Evolutionary conservation across 2,797 vertebrate genomes (phyloP).

Genomic region (Leptodactylus fallax): DNA sequence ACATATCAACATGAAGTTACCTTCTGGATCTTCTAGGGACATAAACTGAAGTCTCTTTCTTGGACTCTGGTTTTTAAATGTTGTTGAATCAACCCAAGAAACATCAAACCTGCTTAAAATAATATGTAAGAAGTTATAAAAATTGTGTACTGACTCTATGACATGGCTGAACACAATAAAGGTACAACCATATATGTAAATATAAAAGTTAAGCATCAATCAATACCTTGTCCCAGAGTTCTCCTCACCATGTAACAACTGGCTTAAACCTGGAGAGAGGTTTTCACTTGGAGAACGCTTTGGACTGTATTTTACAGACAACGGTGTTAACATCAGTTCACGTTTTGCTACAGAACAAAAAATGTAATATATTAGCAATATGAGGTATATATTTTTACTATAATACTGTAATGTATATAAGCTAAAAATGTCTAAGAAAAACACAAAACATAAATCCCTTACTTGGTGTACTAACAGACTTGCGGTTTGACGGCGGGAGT

Average conservation of each 20-base stretch:
- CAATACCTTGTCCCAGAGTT: conserved; percentile 73
- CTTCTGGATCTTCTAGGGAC: conserved; percentile 77
- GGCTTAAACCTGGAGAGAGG: conserved; percentile 90
- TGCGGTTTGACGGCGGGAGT: conserved; percentile 86
- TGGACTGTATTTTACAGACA: conserved; percentile 90
- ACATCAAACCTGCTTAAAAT: conserved; percentile 79
- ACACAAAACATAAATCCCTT: conserved; percentile 62
- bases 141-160: neutral
- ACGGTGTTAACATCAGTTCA: conserved; percentile 85
- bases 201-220: neutral
- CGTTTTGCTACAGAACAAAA: conserved; percentile 81
- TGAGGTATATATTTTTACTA: no score
- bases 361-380: neutral
- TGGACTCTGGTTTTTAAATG: conserved; percentile 73
- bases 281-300: conserved; percentile 95
- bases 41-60: conserved; percentile 87
- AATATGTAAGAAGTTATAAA: neutral
- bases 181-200: neutral
- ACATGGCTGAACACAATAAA: no score
- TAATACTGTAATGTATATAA: no score
- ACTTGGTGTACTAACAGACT: conserved; percentile 82
- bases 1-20: conserved; percentile 72
- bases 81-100: conserved; percentile 77
- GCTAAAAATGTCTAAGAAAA: neutral
- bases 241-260: conserved; percentile 81